Conservation (phyloP, 2,797 vertebrate species). For the Gallirallus australis region DNA sequence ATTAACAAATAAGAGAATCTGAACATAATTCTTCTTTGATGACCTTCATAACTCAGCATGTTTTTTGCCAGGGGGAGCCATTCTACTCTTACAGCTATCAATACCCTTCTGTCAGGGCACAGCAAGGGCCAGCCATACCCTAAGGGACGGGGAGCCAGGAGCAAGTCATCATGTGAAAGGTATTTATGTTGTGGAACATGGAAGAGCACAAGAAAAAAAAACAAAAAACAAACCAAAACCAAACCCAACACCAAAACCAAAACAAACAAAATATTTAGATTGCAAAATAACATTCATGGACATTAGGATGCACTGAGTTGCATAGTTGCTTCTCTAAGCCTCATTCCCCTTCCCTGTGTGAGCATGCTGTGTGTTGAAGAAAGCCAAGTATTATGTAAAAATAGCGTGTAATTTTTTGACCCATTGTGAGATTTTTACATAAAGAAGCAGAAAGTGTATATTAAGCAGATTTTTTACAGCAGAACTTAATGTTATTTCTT, state of each 20-base stretch:
- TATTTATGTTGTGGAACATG: neutral
- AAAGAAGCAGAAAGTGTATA: neutral
- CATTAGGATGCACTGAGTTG: neutral
- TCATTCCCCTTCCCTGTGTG: neutral
- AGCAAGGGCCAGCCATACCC: fast-evolving
- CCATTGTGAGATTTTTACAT: neutral
- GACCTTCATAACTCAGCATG: neutral
- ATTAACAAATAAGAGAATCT: neutral
- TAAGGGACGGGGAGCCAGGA: neutral
- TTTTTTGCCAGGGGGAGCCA: neutral
- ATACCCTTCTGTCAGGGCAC: neutral
- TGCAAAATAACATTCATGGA: neutral
- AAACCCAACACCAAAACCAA: no score
- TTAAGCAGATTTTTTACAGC: neutral
- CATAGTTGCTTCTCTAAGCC: neutral
- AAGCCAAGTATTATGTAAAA: neutral
- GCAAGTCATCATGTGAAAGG: neutral
- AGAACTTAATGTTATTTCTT: neutral
- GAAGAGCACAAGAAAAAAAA: neutral
- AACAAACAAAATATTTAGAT: neutral
- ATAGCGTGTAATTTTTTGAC: neutral
- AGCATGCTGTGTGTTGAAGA: neutral
- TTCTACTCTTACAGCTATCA: neutral
- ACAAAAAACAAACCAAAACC: neutral
- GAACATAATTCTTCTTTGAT: neutral